A percentile compares a stretch with the other conserved stretches of the same genome.
Conservation (phyloP, 2,113 vertebrate genomes). For the Holacanthus passer region DNA sequence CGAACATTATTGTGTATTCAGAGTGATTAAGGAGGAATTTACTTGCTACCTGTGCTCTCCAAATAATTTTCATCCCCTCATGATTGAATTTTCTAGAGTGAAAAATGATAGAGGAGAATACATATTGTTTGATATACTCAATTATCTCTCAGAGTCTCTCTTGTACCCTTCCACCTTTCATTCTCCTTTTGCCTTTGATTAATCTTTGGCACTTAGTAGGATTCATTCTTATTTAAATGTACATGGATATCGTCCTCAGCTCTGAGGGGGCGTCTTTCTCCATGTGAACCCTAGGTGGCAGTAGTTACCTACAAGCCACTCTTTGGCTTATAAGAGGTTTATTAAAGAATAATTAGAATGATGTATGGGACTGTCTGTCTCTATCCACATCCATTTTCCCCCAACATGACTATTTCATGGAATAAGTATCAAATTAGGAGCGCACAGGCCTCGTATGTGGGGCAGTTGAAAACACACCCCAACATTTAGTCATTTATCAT, state of each 20-base stretch:
- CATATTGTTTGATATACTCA: constrained; percentile 60
- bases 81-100: constrained; percentile 61
- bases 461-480: constrained; percentile 77
- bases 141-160: constrained; percentile 54
- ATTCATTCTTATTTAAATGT: constrained; percentile 68
- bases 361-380: constrained; percentile 85
- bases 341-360: constrained; percentile 86
- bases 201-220: constrained; percentile 66
- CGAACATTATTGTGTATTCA: constrained; percentile 55
- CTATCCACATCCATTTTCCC: constrained; percentile 82
- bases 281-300: constrained; percentile 84
- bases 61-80: constrained; percentile 62
- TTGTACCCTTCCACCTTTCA: constrained; percentile 49
- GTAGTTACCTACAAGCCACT: constrained; percentile 75
- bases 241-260: constrained; percentile 29
- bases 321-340: constrained; percentile 68
- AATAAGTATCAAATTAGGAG: constrained; percentile 83
- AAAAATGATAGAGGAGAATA: constrained; percentile 54
- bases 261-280: constrained; percentile 42
- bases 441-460: constrained; percentile 73
- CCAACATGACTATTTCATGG: constrained; percentile 82
- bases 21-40: constrained; percentile 63
- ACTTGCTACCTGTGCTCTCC: constrained; percentile 59
- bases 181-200: constrained; percentile 70
- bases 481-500: constrained; percentile 84